A percentile compares a stretch with the other conserved stretches of the same genome.
phyloP scores from a whole-genome alignment of 1,140 invertebrate species.

The Stenopsyche tienmushanensis region DNA sequence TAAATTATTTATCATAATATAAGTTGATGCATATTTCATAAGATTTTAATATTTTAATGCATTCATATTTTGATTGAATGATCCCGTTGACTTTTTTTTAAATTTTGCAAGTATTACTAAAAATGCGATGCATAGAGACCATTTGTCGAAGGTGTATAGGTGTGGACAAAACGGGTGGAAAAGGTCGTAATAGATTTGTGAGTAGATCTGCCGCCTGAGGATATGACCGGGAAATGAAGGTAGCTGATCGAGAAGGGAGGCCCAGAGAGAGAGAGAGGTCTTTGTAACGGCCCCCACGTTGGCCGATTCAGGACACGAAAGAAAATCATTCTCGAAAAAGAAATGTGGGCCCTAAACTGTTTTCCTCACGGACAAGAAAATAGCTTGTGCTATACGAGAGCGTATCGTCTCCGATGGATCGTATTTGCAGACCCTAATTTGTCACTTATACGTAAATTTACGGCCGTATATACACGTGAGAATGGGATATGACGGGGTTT shows the following conservation, averaged over 20 bases:
- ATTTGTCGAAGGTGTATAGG: no score
- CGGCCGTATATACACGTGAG: neutral
- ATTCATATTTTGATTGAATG: no score
- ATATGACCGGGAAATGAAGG: constrained; percentile 24
- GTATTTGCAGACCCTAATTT: constrained; percentile 1
- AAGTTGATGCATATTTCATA: no score
- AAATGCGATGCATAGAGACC: no score
- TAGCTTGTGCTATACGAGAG: neutral
- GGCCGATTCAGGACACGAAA: neutral
- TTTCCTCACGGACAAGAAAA: constrained; percentile 6
- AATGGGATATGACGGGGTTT: no score
- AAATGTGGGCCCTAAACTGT: constrained; percentile 1
- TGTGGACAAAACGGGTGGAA: constrained; percentile 13
- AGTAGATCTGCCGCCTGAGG: constrained; percentile 22
- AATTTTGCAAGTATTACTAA: no score
- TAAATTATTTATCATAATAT: no score
- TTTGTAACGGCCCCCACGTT: no score
- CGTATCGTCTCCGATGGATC: neutral
- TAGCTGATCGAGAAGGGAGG: constrained; percentile 5
- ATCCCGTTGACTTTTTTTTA: no score
- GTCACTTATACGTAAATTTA: constrained; percentile 7
- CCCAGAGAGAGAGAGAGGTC: neutral
- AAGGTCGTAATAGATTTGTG: constrained; percentile 19
- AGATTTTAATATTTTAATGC: no score
- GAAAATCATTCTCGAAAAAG: constrained; percentile 15